Conservation (phyloP, 2,797 vertebrate genomes). For the Aldrovandia affinis region DNA sequence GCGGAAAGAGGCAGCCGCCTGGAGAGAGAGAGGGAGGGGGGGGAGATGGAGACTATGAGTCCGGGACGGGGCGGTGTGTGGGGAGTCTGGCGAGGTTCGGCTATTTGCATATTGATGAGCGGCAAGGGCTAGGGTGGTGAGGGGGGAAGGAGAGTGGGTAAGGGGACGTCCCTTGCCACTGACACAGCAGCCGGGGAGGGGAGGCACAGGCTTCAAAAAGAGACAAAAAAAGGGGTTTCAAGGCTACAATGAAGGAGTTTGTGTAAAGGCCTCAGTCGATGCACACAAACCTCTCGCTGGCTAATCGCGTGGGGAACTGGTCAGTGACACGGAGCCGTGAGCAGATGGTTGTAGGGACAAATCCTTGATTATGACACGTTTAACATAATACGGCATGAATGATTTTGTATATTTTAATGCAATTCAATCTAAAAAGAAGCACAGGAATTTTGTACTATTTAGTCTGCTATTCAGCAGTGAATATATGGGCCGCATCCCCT, state of each 20-base stretch:
- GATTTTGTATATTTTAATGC: not conserved
- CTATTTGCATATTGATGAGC: constrained; percentile 16
- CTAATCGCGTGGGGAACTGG: not conserved
- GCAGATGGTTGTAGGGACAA: not conserved
- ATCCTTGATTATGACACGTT: not conserved
- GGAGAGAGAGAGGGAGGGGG: not conserved
- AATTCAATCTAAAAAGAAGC: not conserved
- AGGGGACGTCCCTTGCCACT: not conserved
- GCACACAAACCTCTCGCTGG: not conserved
- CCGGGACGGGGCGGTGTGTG: not conserved
- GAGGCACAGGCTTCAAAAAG: too few species aligned
- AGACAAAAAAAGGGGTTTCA: not conserved
- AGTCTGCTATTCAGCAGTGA: not conserved
- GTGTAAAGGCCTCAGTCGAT: not conserved
- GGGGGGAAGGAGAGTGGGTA: not conserved
- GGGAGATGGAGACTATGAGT: not conserved
- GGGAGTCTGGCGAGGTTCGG: not conserved
- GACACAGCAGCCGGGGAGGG: not conserved
- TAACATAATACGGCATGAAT: not conserved
- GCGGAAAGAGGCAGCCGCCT: not conserved
- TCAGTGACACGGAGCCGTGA: not conserved
- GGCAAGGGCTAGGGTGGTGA: not conserved
- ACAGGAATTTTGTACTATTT: not conserved
- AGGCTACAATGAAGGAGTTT: not conserved
- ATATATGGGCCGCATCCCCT: not conserved